Conservation (phyloP, 2,888 invertebrate genomes). For the Cartodere bifasciata region DNA sequence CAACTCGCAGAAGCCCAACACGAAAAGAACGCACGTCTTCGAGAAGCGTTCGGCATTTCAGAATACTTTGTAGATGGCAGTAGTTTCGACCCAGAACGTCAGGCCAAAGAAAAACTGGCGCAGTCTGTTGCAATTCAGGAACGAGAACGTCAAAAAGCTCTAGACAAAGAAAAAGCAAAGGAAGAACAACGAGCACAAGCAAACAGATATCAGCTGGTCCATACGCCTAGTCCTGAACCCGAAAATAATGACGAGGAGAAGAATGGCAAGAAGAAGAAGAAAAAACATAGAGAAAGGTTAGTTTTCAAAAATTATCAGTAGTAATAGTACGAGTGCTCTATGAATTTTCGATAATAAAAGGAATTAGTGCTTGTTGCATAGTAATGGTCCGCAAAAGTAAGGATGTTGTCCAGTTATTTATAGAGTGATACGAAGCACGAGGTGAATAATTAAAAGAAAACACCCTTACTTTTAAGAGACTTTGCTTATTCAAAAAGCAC, state of each 20-base stretch:
- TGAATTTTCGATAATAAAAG: too few species aligned
- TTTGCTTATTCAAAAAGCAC: too few species aligned
- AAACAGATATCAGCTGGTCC: slow-evolving; percentile 55
- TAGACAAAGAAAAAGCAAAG: slow-evolving; percentile 39
- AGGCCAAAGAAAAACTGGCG: slow-evolving; percentile 45
- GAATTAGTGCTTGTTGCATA: too few species aligned
- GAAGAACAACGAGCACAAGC: slow-evolving; percentile 36
- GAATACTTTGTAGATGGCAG: slow-evolving; percentile 89
- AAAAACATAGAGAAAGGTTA: slow-evolving; percentile 61
- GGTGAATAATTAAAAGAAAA: too few species aligned
- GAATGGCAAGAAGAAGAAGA: slow-evolving; percentile 52
- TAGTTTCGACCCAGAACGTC: slow-evolving; percentile 74
- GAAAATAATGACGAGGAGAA: slow-evolving; percentile 30
- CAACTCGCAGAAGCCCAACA: slow-evolving; percentile 93
- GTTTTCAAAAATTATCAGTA: slow-evolving; percentile 12
- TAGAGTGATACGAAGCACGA: too few species aligned
- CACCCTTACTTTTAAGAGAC: too few species aligned
- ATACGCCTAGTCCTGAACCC: slow-evolving; percentile 58
- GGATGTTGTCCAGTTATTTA: too few species aligned
- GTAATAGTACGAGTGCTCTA: too few species aligned
- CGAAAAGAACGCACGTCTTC: slow-evolving; percentile 84
- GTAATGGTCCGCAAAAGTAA: too few species aligned
- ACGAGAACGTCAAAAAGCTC: slow-evolving; percentile 26
- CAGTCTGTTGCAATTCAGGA: slow-evolving; percentile 35
- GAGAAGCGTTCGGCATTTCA: slow-evolving; percentile 90